Base-by-base conservation (phyloP, 1,140 invertebrate genomes). In the Teleopsis dalmanni region DNA sequence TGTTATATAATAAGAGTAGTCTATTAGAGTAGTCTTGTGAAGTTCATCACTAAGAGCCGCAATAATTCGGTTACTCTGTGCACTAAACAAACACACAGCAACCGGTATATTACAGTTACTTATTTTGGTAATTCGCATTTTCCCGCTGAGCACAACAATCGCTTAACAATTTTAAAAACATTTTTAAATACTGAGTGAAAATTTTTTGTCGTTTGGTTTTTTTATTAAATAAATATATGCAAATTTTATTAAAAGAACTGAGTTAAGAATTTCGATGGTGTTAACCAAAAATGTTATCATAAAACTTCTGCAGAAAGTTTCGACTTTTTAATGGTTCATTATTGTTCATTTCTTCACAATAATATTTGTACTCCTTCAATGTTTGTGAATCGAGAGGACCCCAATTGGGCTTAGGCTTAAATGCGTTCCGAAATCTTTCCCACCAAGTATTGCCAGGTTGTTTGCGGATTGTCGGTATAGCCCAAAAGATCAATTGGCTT, bases 401-500 rank as follows among this genome's bases (percentile, higher is more conserved):
- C 80, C 80, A 82, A 14, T 76, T 59, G 14, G 65, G 54, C 13
- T 73, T 71, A 7, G 73, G 76, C 51, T 54, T 70, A 49, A 74
- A 78, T 7, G 71, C 65, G 25, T 62, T 67, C 14, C 52, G 34
- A 7, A 81, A 54, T 71, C 76, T 78, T 71, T 48, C 45, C 23
- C 56, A 54, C 5, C 67, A 40, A 2, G 65, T 53, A n/a, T 52
- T 38, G 18, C 31, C 69, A 69, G 21, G 70, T 53, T 60, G 55
- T 4, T 44, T 23, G 1, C 54, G 37, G 3, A 69, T 45, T 5
- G 70, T 71, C 34, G 72, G 66, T 10, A 75, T 56, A 43, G 73
- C 72, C 74, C 78, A 81, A 33, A 81, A 62, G 3, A 81, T 73
- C 9, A 82, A 50, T 53, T 81, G 78, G 0, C 77, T 43, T n/a